phyloP scores from a whole-genome alignment of 2,888 invertebrate genomes.

The Nesidiocoris tenuis region DNA sequence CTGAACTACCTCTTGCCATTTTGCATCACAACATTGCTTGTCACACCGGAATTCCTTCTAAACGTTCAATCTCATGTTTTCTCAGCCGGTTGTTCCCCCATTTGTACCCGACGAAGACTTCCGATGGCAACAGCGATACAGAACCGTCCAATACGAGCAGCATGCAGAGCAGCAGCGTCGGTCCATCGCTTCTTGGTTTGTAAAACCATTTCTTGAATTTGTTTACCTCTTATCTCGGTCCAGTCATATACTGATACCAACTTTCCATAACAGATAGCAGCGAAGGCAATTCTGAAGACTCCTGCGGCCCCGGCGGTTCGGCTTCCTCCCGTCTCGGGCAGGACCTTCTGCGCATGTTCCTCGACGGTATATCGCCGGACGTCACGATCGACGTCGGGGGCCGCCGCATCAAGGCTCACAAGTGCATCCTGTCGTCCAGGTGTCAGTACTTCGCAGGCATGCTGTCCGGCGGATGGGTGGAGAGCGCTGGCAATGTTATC shows the following conservation, averaged over 20 bases:
- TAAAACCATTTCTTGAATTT: slow-evolving; percentile 54
- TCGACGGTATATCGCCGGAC: slow-evolving; percentile 87
- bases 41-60: too few species aligned
- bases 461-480: slow-evolving; percentile 81
- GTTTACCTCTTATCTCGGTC: slow-evolving; percentile 6
- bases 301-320: slow-evolving; percentile 49
- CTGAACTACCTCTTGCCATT: too few species aligned
- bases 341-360: slow-evolving; percentile 85
- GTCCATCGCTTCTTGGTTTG: slow-evolving; percentile 56
- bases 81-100: slow-evolving; percentile 64
- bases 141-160: slow-evolving; percentile 53
- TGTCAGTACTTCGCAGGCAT: slow-evolving; percentile 93
- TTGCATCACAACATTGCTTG: too few species aligned
- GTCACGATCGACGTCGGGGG: slow-evolving; percentile 82
- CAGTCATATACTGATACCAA: too few species aligned
- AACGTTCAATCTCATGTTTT: too few species aligned
- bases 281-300: slow-evolving; percentile 45
- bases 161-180: slow-evolving; percentile 59
- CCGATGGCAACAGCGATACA: slow-evolving; percentile 46
- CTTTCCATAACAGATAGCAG: slow-evolving; percentile 46
- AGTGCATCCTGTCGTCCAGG: slow-evolving; percentile 85
- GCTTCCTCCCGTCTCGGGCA: slow-evolving; percentile 72
- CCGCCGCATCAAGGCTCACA: slow-evolving; percentile 81
- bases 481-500: slow-evolving; percentile 76
- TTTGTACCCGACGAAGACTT: slow-evolving; percentile 48